These are phyloP conservation scores for Potorous gilbertii DNA, from an alignment of 2,797 vertebrate species.

Conservation along the genomic window DNA sequence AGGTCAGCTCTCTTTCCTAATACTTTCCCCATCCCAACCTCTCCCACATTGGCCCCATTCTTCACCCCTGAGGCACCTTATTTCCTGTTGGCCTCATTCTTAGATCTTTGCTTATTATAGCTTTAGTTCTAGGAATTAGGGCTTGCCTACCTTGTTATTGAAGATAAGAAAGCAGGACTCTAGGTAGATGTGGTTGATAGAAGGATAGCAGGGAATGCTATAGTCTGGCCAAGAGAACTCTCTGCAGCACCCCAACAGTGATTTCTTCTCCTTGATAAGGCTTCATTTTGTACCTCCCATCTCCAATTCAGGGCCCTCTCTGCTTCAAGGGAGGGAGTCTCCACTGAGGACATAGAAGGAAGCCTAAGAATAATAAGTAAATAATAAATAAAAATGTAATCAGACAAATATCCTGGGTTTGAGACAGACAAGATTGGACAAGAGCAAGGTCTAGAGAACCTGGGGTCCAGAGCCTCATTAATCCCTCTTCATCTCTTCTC, in stretches of 20 bases:
- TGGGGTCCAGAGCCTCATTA: background rate
- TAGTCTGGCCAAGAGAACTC: background rate
- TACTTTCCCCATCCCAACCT: slow-evolving; percentile 6
- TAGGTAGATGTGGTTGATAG: background rate
- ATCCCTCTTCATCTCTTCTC: background rate
- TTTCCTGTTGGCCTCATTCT: slow-evolving; percentile 53
- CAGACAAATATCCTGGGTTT: background rate
- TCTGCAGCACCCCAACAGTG: background rate
- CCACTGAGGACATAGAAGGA: background rate
- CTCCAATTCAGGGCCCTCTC: background rate
- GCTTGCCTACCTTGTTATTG: slow-evolving; percentile 16
- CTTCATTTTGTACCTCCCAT: background rate
- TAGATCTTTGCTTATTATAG: slow-evolving; percentile 44
- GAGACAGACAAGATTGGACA: background rate
- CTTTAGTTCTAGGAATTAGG: slow-evolving; percentile 67
- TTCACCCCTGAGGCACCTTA: background rate
- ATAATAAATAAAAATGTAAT: background rate
- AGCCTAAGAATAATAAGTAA: background rate
- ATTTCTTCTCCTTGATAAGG: background rate
- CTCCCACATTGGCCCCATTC: slow-evolving; percentile 47
- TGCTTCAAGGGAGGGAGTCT: background rate
- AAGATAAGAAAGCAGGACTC: slow-evolving; percentile 48
- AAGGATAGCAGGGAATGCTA: background rate
- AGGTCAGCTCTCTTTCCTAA: slow-evolving; percentile 54
- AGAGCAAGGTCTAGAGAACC: background rate